A percentile compares a stretch with the other conserved stretches of the same genome.
Evolutionary conservation across 2,113 vertebrate species (phyloP).

Genomic region (Perognathus longimembris): DNA sequence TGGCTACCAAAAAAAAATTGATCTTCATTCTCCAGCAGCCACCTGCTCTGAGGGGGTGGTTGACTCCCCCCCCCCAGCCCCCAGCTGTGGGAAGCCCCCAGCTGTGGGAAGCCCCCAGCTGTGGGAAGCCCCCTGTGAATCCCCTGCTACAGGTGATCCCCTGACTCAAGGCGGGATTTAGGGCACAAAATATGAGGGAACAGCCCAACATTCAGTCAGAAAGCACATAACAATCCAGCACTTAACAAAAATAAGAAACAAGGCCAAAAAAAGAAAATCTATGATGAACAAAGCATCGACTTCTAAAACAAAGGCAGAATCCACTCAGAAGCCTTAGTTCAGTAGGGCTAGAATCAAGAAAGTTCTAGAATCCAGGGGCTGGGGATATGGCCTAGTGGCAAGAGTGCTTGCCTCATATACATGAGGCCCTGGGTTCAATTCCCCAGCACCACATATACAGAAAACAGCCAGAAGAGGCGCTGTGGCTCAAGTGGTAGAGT

Average conservation of each 20-base stretch:
- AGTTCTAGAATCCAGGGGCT: background rate
- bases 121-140: no score
- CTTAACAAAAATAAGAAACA: background rate
- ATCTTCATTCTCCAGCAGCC: background rate
- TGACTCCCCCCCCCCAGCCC: background rate
- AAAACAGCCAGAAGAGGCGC: no score
- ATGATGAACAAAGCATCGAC: background rate
- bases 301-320: constrained; percentile 8
- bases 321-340: background rate
- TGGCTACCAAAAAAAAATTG: background rate
- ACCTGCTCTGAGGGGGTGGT: constrained; percentile 3
- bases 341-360: background rate
- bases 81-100: no score
- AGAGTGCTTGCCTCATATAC: no score
- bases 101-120: no score
- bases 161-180: background rate
- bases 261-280: background rate
- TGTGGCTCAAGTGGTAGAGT: no score
- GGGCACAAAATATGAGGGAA: background rate
- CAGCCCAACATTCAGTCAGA: background rate
- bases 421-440: no score
- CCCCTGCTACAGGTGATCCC: background rate
- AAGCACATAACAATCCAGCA: background rate
- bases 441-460: no score
- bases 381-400: no score